Percentiles rank a stretch among this genome's conserved stretches.
Conservation (phyloP, 2,113 vertebrate genomes). For the Dasyornis broadbenti region DNA sequence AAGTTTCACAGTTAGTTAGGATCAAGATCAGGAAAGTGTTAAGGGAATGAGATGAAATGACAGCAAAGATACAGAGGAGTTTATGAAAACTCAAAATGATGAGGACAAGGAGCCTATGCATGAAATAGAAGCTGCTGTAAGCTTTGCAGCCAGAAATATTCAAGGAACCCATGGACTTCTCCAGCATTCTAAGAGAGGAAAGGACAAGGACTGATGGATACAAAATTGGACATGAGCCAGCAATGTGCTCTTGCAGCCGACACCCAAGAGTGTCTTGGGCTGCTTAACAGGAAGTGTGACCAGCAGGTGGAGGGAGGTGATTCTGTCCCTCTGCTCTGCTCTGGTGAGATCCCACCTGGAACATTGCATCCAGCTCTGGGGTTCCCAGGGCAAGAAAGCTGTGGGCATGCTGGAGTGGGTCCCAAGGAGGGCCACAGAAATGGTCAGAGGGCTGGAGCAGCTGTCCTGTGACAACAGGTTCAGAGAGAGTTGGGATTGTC, state of each 20-base stretch:
- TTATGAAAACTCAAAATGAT: not conserved
- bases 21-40: not conserved
- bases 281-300: not conserved
- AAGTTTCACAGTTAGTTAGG: not conserved
- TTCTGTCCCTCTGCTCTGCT: not conserved
- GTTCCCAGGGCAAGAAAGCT: not conserved
- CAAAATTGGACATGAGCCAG: not conserved
- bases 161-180: not conserved
- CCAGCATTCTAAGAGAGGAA: not conserved
- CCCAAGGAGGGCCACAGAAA: not conserved
- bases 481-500: not conserved
- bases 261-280: not conserved
- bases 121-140: not conserved
- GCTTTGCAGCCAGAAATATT: not conserved
- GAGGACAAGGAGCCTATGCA: not conserved
- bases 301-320: not conserved
- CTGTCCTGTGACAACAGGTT: accelerated
- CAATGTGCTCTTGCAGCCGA: not conserved
- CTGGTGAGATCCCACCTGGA: not conserved
- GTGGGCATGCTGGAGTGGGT: not conserved
- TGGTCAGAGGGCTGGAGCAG: not conserved
- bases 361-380: not conserved
- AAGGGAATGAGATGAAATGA: not conserved
- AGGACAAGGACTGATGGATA: not conserved
- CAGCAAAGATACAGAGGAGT: not conserved